These are phyloP conservation scores for Noctua janthina DNA, from an alignment of 2,888 invertebrate species.

Conservation along the genomic window DNA sequence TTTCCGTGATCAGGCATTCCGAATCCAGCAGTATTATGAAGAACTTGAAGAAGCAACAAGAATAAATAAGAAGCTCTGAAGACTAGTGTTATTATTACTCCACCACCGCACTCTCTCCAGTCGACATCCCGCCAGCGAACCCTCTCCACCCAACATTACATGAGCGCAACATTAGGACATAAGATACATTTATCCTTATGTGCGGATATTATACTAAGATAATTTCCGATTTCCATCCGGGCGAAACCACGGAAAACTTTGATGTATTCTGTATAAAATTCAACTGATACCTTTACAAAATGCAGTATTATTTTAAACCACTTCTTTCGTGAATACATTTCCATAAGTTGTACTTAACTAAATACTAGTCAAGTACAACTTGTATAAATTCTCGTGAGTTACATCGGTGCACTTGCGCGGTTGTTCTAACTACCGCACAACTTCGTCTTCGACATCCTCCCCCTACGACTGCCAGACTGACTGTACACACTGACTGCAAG, in stretches of 20 bases:
- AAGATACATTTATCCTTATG: not conserved
- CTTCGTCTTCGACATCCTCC: conserved; percentile 12
- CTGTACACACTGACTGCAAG: conserved; percentile 21
- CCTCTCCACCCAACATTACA: no score
- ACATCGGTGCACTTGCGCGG: conserved; percentile 35
- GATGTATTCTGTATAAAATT: not conserved
- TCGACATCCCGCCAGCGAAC: no score
- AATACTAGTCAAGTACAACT: conserved; percentile 1
- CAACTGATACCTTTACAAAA: not conserved
- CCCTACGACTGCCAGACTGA: not conserved
- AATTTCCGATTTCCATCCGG: not conserved
- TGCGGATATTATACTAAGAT: not conserved
- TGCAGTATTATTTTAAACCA: conserved; percentile 1
- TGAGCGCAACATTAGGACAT: no score
- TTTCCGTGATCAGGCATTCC: no score
- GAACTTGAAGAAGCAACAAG: no score
- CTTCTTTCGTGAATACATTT: conserved; percentile 1
- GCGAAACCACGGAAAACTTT: not conserved
- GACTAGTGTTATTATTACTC: no score
- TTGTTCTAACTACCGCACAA: conserved; percentile 45
- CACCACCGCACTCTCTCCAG: no score
- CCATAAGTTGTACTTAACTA: no score
- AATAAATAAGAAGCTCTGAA: no score
- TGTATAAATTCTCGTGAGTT: conserved; percentile 28
- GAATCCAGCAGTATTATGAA: no score